Evolutionary conservation across 1,140 invertebrate genomes (phyloP), one percentile per base, ranked within the genome.

Genomic region (Gonioctena quinquepunctata): DNA sequence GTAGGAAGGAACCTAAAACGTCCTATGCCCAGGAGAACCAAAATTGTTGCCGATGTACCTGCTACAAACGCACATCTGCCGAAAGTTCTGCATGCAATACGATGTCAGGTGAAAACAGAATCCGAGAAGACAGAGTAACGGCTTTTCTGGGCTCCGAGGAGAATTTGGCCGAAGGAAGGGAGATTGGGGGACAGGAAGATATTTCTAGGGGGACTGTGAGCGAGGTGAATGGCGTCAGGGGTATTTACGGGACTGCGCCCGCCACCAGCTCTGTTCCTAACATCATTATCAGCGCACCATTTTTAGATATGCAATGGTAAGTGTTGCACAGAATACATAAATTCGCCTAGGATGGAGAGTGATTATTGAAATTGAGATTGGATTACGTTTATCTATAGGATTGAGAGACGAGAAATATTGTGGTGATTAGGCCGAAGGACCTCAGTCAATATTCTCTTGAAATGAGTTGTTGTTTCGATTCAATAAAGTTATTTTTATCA

Each of bases 21-120:
- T 19, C 83, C 82, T 74, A 84, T 83, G 77, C 82, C 80, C 59
- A 84, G 82, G 74, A 72, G 76, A 79, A 83, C 84, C 71, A 78
- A 83, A 78, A 83, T 81, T 82, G 88, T 74, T 90, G 89, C 75
- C 85, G 89, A 63, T 90, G 89, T 74, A 90, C 88, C 6, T 87
- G 88, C 28, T 89, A 89, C 73, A 82, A 86, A 68, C 82, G 87
- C 68, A 89, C 87, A 0, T 87, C 33, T 3, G 33, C 11, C 3
- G 16, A n/a, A 2, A 42, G 33, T 42, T 42, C 33, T 1, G 88
- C 54, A 8, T 13, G 21, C 4, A 19, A n/a, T 2, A 57, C n/a
- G 21, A 7, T 21, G 13, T 16, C n/a, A 11, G 54, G 7, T 13
- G 19, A 16, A 21, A 8, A 5, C 13, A 18, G 18, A 2, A 49